Conservation (phyloP, 1,140 invertebrate genomes). For the Pseudomyrmex concolor region DNA sequence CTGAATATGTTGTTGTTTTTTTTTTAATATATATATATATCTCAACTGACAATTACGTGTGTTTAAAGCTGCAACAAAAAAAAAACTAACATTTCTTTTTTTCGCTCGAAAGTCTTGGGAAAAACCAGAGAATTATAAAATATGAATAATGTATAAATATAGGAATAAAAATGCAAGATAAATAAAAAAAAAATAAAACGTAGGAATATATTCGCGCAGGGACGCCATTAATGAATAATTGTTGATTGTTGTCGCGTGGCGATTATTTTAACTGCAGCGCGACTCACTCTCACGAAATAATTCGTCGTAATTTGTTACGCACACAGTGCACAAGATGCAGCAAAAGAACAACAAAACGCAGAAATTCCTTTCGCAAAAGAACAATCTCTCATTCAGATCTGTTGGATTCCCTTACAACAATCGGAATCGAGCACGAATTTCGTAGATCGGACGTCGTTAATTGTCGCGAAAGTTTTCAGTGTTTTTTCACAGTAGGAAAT, state of each 20-base stretch:
- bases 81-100: neutral
- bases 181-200: slow-evolving; percentile 22
- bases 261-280: slow-evolving; percentile 32
- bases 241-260: slow-evolving; percentile 53
- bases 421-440: slow-evolving; percentile 10
- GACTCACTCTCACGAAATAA: slow-evolving; percentile 43
- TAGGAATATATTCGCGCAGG: slow-evolving; percentile 47
- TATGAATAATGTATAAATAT: slow-evolving; percentile 16
- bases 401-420: slow-evolving; percentile 27
- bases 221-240: slow-evolving; percentile 53
- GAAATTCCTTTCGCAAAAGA: slow-evolving; percentile 23
- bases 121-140: slow-evolving; percentile 45
- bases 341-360: neutral
- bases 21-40: neutral
- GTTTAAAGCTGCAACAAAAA: neutral
- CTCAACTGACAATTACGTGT: neutral
- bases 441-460: slow-evolving; percentile 27
- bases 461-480: slow-evolving; percentile 26
- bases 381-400: slow-evolving; percentile 13
- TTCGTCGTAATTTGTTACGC: slow-evolving; percentile 31
- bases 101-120: neutral
- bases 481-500: slow-evolving; percentile 17
- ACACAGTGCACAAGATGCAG: slow-evolving; percentile 31
- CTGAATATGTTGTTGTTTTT: neutral
- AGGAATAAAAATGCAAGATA: slow-evolving; percentile 16